phyloP scores from a whole-genome alignment of 92 coral and sea anemone genomes.

The Actinostola sp. region DNA sequence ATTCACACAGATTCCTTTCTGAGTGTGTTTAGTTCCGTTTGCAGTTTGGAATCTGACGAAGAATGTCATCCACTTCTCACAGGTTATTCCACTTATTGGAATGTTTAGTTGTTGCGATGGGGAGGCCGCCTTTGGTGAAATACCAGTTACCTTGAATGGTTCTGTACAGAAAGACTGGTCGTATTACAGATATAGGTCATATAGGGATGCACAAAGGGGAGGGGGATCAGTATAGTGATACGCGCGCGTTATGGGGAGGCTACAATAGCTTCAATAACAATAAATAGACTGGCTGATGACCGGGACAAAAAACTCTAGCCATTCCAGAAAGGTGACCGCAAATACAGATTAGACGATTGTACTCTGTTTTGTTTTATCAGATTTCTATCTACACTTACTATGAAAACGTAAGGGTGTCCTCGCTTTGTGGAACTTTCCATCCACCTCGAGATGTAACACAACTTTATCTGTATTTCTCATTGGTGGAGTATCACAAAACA shows the following conservation, averaged over 20 bases:
- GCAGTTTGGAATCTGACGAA: constrained; percentile 66
- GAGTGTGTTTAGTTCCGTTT: constrained; percentile 58
- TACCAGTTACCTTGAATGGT: constrained; percentile 57
- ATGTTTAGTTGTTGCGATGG: constrained; percentile 42
- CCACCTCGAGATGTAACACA: constrained; percentile 57
- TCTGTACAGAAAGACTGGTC: too few relatives aligned
- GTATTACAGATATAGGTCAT: too few relatives aligned
- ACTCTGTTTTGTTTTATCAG: too few relatives aligned
- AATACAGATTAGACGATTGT: too few relatives aligned
- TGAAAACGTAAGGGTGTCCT: constrained; percentile 62
- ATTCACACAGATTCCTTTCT: constrained; percentile 62
- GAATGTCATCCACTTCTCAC: constrained; percentile 65
- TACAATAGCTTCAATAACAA: too few relatives aligned
- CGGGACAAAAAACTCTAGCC: too few relatives aligned
- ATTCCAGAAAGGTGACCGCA: too few relatives aligned
- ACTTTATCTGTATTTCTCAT: constrained; percentile 46
- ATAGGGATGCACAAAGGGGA: too few relatives aligned
- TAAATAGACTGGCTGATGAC: too few relatives aligned
- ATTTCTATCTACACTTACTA: constrained; percentile 34
- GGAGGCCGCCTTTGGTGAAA: constrained; percentile 45
- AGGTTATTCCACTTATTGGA: constrained; percentile 57
- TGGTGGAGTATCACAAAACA: constrained; percentile 67
- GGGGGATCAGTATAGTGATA: too few relatives aligned
- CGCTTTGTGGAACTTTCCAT: constrained; percentile 57
- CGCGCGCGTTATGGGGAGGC: too few relatives aligned